Evolutionary conservation across 2,888 invertebrate species (phyloP).

Genomic region (Apantesis nais): DNA sequence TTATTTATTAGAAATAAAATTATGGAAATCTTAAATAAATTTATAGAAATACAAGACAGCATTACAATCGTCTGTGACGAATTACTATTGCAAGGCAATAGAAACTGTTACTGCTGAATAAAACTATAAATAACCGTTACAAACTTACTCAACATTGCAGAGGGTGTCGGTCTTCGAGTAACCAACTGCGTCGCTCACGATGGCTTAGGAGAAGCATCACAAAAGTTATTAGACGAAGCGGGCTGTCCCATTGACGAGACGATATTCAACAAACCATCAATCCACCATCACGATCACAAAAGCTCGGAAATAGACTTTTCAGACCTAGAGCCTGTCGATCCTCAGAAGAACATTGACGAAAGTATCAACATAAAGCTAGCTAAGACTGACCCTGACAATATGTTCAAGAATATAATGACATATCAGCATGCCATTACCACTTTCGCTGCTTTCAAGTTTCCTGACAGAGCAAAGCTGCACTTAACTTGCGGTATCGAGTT

Average conservation of each 20-base stretch:
- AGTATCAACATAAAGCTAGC: constrained; percentile 61
- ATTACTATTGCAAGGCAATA: too few relatives aligned
- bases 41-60: too few relatives aligned
- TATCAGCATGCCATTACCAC: constrained; percentile 85
- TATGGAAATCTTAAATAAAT: too few relatives aligned
- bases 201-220: constrained; percentile 90
- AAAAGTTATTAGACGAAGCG: constrained; percentile 89
- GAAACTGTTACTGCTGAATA: too few relatives aligned
- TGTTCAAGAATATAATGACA: constrained; percentile 80
- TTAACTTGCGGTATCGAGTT: constrained; percentile 91
- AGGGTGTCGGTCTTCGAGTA: constrained; percentile 90
- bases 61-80: too few relatives aligned
- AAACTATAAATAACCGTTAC: too few relatives aligned
- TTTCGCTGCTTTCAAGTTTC: constrained; percentile 94
- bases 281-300: constrained; percentile 72
- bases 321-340: constrained; percentile 68
- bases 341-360: constrained; percentile 67
- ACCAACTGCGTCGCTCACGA: constrained; percentile 93
- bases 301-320: constrained; percentile 73
- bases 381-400: constrained; percentile 70
- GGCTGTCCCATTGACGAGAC: constrained; percentile 91
- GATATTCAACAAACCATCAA: constrained; percentile 84
- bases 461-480: constrained; percentile 91
- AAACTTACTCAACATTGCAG: constrained; percentile 62
- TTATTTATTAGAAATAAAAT: too few relatives aligned